phyloP scores from a whole-genome alignment of 2,113 vertebrate genomes.

The Lichenostomus cassidix region DNA sequence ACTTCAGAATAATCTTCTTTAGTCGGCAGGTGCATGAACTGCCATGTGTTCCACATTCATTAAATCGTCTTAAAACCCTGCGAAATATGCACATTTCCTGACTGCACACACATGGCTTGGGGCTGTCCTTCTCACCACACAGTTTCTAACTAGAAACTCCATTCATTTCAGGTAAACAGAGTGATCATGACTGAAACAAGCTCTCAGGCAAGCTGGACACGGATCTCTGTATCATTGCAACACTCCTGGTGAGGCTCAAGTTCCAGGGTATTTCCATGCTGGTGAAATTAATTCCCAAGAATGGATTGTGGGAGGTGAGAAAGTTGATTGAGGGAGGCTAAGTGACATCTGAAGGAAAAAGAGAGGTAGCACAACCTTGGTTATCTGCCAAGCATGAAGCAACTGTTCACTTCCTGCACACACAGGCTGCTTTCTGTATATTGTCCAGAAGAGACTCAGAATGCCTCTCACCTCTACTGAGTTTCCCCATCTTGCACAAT shows the following conservation, averaged over 20 bases:
- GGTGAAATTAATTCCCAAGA: not conserved
- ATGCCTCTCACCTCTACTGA: not conserved
- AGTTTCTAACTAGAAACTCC: not conserved
- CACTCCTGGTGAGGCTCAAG: not conserved
- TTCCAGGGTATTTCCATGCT: not conserved
- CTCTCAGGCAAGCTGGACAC: not conserved
- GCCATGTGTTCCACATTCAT: not conserved
- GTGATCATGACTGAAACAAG: not conserved
- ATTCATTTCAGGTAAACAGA: not conserved
- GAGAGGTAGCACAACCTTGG: not conserved
- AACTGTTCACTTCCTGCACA: not conserved
- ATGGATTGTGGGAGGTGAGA: not conserved
- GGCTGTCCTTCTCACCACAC: not conserved
- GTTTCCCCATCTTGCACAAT: not conserved
- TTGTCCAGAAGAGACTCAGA: not conserved
- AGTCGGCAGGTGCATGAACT: not conserved
- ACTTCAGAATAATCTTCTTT: slow-evolving; percentile 12
- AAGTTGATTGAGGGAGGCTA: not conserved
- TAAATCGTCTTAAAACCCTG: not conserved
- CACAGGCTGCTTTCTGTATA: not conserved
- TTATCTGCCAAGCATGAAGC: not conserved
- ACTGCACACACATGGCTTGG: not conserved
- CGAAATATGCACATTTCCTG: not conserved
- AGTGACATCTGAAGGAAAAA: not conserved
- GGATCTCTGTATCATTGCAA: not conserved